Evolutionary conservation across 2,797 vertebrate genomes (phyloP).

Genomic region (Gouania willdenowi): DNA sequence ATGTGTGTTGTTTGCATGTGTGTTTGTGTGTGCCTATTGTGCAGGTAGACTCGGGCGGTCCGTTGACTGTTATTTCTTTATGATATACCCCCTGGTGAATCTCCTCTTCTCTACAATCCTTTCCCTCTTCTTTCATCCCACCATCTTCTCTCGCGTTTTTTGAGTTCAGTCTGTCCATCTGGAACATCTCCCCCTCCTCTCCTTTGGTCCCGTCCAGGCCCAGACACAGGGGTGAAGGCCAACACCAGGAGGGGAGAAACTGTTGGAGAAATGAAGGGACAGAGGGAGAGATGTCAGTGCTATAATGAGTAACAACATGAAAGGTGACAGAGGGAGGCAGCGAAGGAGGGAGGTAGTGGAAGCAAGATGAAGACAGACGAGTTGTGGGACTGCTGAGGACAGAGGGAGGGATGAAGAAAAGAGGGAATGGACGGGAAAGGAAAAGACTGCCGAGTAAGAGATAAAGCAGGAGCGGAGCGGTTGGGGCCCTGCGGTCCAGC

Average conservation of each 20-base stretch:
- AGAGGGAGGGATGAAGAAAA: conserved; percentile 51
- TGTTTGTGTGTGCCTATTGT: conserved; percentile 21
- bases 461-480: conserved; percentile 49
- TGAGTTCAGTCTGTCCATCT: conserved; percentile 70
- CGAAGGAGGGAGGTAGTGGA: conserved; percentile 35
- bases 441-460: conserved; percentile 53
- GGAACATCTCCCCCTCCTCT: conserved; percentile 24
- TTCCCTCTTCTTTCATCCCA: conserved; percentile 32
- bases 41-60: conserved; percentile 51
- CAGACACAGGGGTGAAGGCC: conserved; percentile 70
- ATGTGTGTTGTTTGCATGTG: conserved; percentile 30
- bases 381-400: conserved; percentile 56
- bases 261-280: conserved; percentile 47
- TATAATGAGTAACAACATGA: conserved; percentile 77
- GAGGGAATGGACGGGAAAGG: conserved; percentile 47
- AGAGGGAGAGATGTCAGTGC: conserved; percentile 58
- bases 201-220: conserved; percentile 59
- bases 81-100: conserved; percentile 24
- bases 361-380: conserved; percentile 49
- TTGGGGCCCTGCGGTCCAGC: conserved; percentile 43
- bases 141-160: conserved; percentile 48
- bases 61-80: conserved; percentile 35
- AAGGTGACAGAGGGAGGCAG: conserved; percentile 62
- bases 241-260: conserved; percentile 57
- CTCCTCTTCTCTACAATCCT: background rate